Evolutionary conservation across 2,797 vertebrate genomes (phyloP), one percentile per base, ranked within the genome.

Genomic region (Eulemur rubriventer): DNA sequence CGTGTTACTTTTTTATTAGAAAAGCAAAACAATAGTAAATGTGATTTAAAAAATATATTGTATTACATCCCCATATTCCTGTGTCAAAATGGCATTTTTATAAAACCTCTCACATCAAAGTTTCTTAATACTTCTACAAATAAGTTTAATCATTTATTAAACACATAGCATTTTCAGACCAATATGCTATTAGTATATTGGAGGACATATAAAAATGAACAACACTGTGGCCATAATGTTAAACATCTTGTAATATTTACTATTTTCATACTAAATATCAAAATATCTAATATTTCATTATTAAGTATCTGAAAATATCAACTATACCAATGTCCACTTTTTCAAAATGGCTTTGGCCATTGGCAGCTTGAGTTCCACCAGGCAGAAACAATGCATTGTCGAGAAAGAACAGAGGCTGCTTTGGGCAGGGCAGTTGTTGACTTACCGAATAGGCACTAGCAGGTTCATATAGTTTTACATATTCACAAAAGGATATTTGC

Each of bases 101-200:
- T 82, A 73, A 73, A 95, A 67, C 18, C 67, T 88, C 41, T 92
- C 41, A 24, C 43, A 81, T 35, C 26, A 46, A 86, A 92, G 93
- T 89, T 80, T 93, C 52, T 94, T 89, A 83, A 61, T 67, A 87
- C 86, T 72, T 93, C 33, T 73, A 84, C 35, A 79, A 86, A 80
- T 89, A 75, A 52, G 67, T 92, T 78, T 78, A 83, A 82, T 72
- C 75, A 79, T 26, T 61, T 86, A 67, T 11, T 48, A 65, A 61
- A 43, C 41, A n/a, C 1, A 10, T 52, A 79, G 16, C 76, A 69
- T 91, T 89, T 93, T 91, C 78, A 80, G 73, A 73, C 46, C 79
- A 46, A 33, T 93, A 63, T 59, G 9, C 50, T 69, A 10, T 57
- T 24, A 57, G 9, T 57, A 79, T 57, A 78, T 33, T 65, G 50